phyloP scores from a whole-genome alignment of 2,797 vertebrate genomes.

The Octomys mimax region DNA sequence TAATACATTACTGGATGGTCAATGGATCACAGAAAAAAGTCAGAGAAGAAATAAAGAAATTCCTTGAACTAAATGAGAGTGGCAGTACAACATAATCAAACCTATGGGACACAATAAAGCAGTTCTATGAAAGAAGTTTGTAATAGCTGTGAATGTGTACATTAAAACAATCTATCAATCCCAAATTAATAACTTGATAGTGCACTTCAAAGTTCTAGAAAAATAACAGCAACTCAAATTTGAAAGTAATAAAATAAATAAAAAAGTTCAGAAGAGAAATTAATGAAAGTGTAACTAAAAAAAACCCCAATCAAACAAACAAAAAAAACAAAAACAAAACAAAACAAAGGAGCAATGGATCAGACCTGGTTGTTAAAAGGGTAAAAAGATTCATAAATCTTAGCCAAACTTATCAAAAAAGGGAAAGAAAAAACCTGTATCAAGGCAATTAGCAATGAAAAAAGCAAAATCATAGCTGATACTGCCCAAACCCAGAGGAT shows the following conservation, averaged over 20 bases:
- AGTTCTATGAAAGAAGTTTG: neutral
- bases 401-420: neutral
- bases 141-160: neutral
- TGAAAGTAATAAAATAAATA: neutral
- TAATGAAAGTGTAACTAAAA: neutral
- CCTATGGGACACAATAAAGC: neutral
- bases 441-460: neutral
- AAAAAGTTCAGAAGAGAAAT: neutral
- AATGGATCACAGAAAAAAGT: neutral
- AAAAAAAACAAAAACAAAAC: neutral
- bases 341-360: neutral
- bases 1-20: neutral
- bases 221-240: neutral
- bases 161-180: neutral
- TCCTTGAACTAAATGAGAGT: neutral
- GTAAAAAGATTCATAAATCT: neutral
- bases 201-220: neutral
- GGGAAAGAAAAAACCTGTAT: neutral
- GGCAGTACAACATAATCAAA: neutral
- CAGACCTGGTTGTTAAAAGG: neutral
- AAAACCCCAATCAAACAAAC: neutral
- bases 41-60: neutral
- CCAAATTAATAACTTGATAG: neutral
- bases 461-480: neutral
- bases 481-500: neutral